These are phyloP conservation scores for Zaprionus vittiger DNA, from an alignment of 1,140 invertebrate genomes.

Conservation along the genomic window DNA sequence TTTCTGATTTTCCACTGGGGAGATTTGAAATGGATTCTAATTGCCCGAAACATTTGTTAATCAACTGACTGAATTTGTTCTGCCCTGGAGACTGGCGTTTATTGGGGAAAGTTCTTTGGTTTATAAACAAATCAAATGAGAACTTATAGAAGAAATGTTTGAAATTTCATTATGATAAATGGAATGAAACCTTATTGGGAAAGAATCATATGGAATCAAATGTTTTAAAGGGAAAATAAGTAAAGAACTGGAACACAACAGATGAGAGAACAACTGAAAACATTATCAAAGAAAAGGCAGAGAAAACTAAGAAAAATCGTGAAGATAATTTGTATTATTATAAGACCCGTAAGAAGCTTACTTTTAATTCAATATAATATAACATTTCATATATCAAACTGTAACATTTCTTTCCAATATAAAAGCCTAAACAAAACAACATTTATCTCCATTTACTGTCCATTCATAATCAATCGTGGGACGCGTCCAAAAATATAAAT, in stretches of 20 bases:
- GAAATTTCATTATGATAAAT: background rate
- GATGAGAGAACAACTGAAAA: background rate
- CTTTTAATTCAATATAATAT: no score
- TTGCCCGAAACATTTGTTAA: constrained; percentile 12
- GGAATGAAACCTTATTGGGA: background rate
- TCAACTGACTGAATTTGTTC: background rate
- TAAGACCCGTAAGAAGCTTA: no score
- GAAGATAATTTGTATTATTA: background rate
- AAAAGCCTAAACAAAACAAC: background rate
- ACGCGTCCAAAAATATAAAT: background rate
- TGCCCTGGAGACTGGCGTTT: background rate
- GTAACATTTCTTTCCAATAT: background rate
- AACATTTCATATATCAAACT: background rate
- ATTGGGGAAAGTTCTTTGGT: background rate
- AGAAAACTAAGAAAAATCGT: background rate
- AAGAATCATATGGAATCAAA: background rate
- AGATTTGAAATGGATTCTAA: constrained; percentile 15
- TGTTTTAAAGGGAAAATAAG: background rate
- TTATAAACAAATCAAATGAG: background rate
- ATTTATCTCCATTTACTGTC: background rate
- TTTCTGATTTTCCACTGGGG: constrained; percentile 1
- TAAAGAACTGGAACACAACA: background rate
- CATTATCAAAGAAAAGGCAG: background rate
- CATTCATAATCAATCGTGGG: constrained; percentile 22
- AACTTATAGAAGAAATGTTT: constrained; percentile 1